A percentile compares a stretch with the other conserved stretches of the same genome.
Evolutionary conservation across 2,113 vertebrate species (phyloP).

Genomic region (Mastomys natalensis): DNA sequence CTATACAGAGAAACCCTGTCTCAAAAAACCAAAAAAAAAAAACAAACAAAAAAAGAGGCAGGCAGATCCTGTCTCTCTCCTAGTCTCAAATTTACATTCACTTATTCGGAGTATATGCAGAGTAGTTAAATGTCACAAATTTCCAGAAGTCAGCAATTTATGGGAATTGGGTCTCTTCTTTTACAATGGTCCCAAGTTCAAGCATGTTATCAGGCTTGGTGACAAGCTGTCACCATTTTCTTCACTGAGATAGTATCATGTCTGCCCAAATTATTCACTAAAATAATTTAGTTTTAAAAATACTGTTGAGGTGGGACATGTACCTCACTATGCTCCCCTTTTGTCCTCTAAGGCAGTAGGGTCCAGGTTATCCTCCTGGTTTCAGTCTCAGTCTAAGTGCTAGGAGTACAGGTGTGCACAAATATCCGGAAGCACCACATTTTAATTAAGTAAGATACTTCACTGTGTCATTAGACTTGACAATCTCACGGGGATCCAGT

Average conservation of each 20-base stretch:
- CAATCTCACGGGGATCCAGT: no score
- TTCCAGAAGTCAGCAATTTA: neutral
- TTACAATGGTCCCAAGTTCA: neutral
- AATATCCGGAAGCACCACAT: neutral
- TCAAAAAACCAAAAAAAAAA: no score
- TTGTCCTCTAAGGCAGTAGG: neutral
- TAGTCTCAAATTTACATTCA: neutral
- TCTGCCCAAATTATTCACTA: neutral
- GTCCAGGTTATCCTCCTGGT: neutral
- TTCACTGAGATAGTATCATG: neutral
- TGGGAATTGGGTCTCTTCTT: neutral
- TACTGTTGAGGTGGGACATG: neutral
- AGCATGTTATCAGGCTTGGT: neutral
- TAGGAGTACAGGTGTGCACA: neutral
- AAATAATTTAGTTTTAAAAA: neutral
- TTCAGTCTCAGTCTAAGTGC: neutral
- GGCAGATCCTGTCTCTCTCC: neutral
- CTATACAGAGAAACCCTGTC: no score
- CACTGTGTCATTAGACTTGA: conserved; percentile 47
- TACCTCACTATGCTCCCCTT: neutral
- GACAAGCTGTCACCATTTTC: neutral
- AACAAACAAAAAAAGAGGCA: no score
- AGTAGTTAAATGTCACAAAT: neutral
- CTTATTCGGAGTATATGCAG: neutral
- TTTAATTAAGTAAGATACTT: conserved; percentile 4